phyloP scores from a whole-genome alignment of 2,888 invertebrate genomes.

The Nymphalis c-album region DNA sequence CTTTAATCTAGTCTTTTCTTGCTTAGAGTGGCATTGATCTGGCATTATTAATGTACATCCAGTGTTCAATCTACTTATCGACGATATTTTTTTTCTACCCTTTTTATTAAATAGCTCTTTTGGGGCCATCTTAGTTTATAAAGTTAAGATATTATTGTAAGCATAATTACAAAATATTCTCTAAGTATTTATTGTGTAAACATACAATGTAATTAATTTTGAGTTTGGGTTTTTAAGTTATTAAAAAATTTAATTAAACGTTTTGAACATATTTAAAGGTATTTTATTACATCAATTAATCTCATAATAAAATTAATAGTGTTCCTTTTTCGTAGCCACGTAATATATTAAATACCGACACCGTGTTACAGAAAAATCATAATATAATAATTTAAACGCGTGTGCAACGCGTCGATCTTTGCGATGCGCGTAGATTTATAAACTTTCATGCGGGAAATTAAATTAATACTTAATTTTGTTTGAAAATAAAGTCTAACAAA shows the following conservation, averaged over 20 bases:
- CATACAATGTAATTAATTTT: slow-evolving; percentile 66
- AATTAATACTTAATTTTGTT: too few species aligned
- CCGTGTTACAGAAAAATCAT: too few species aligned
- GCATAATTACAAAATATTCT: slow-evolving; percentile 62
- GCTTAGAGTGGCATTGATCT: slow-evolving; percentile 68
- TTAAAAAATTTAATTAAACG: slow-evolving; percentile 76
- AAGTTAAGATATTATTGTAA: slow-evolving; percentile 57
- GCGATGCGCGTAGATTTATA: too few species aligned
- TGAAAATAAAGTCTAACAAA: too few species aligned
- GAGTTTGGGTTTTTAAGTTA: slow-evolving; percentile 78
- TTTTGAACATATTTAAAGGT: slow-evolving; percentile 57
- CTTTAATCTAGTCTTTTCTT: slow-evolving; percentile 79
- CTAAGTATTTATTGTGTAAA: slow-evolving; percentile 79
- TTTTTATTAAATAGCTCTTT: slow-evolving; percentile 57
- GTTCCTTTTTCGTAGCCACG: not conserved
- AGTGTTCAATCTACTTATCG: slow-evolving; percentile 55
- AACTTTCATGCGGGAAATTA: too few species aligned
- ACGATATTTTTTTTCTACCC: slow-evolving; percentile 49
- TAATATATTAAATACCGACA: not conserved
- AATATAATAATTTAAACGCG: too few species aligned
- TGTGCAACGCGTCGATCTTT: too few species aligned
- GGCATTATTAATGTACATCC: slow-evolving; percentile 58
- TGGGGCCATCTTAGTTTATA: slow-evolving; percentile 71
- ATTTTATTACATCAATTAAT: slow-evolving; percentile 7
- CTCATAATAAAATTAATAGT: not conserved